Conservation (phyloP, 2,113 vertebrate genomes). For the Haemorhous mexicanus region DNA sequence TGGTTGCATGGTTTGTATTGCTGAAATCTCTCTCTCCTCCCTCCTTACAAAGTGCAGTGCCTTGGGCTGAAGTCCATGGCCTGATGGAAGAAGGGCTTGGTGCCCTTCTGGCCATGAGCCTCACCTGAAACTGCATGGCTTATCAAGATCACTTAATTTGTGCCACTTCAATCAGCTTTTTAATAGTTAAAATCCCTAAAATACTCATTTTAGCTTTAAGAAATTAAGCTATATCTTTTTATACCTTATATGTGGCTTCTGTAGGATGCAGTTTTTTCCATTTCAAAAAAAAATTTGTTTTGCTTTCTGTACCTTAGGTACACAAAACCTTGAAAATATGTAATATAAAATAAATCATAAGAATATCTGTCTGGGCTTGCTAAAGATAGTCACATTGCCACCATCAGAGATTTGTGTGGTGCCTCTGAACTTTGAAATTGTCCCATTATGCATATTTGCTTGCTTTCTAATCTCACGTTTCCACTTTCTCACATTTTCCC, state of each 20-base stretch:
- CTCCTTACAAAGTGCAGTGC: background rate
- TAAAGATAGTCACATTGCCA: background rate
- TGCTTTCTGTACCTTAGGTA: background rate
- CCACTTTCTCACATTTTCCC: background rate
- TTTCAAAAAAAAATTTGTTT: background rate
- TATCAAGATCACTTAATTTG: background rate
- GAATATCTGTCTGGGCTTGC: background rate
- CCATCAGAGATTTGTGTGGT: background rate
- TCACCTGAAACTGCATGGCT: background rate
- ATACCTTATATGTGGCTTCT: background rate
- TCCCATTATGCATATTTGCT: background rate
- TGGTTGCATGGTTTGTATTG: background rate
- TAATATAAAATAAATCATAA: background rate
- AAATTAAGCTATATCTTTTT: background rate
- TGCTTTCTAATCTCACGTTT: background rate
- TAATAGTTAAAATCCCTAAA: background rate
- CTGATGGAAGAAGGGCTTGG: background rate
- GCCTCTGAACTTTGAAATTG: background rate
- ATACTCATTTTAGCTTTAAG: background rate
- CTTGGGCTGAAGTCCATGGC: background rate
- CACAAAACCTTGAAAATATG: background rate
- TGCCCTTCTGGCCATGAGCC: rapidly evolving
- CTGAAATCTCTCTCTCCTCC: background rate
- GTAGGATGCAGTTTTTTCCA: background rate
- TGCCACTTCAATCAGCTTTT: background rate